A percentile compares a stretch with the other conserved stretches of the same genome.
These are phyloP conservation scores for Zaprionus gabonicus DNA, from an alignment of 1,140 invertebrate genomes.

Conservation along the genomic window DNA sequence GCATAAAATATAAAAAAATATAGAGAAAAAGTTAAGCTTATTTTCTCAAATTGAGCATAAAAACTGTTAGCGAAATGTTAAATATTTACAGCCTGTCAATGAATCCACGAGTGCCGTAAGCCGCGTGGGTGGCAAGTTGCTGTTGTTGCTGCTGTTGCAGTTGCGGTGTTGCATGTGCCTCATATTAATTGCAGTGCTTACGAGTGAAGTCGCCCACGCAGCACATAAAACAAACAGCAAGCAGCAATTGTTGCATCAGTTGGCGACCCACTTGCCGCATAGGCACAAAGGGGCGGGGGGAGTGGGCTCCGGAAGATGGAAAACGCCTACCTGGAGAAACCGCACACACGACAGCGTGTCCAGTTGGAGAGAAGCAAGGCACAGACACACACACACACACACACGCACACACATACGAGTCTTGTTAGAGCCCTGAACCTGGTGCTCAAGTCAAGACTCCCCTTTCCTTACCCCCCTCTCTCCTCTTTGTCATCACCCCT, in stretches of 20 bases:
- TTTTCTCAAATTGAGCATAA: constrained; percentile 2
- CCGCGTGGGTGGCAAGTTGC: constrained; percentile 40
- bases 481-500: neutral
- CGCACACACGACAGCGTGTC: neutral
- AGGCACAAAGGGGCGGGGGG: neutral
- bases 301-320: neutral
- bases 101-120: constrained; percentile 2
- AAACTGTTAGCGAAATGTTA: constrained; percentile 2
- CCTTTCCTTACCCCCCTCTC: neutral
- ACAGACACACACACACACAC: neutral
- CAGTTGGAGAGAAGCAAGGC: neutral
- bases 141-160: constrained; percentile 28
- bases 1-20: neutral
- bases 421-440: constrained; percentile 47
- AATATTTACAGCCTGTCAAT: constrained; percentile 23
- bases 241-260: constrained; percentile 58
- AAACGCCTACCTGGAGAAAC: constrained; percentile 54
- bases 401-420: constrained; percentile 21
- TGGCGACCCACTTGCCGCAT: constrained; percentile 43
- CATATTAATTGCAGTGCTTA: constrained; percentile 76
- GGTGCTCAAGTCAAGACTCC: neutral
- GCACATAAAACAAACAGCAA: constrained; percentile 64
- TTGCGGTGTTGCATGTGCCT: constrained; percentile 54
- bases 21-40: neutral
- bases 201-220: constrained; percentile 57